Percentiles rank a stretch among this genome's conserved stretches.
These are phyloP conservation scores for Apostichopus leukothele DNA, from an alignment of 53 echinoderm and acorn worm genomes.

Conservation along the genomic window DNA sequence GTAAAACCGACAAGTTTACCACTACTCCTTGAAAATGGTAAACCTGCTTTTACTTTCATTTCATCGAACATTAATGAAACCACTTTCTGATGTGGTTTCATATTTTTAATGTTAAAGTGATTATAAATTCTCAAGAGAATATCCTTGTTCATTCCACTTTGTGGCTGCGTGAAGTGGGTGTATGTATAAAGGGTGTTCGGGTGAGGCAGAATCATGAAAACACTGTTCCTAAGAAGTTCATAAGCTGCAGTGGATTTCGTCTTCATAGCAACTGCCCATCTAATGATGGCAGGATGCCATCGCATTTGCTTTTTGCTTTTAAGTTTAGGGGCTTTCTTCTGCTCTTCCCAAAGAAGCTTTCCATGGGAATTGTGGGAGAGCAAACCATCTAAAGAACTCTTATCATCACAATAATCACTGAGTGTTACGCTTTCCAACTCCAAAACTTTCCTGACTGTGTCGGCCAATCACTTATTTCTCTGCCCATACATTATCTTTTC, in stretches of 20 bases:
- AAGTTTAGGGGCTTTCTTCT: too few species aligned
- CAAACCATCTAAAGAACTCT: too few species aligned
- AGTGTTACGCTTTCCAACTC: too few species aligned
- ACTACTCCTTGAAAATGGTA: slow-evolving; percentile 6
- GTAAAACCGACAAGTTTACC: slow-evolving; percentile 16
- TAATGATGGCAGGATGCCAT: slow-evolving; percentile 6
- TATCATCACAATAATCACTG: too few species aligned
- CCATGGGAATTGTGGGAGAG: too few species aligned
- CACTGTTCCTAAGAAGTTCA: not conserved
- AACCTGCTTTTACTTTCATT: slow-evolving; percentile 25
- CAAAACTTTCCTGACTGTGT: too few species aligned
- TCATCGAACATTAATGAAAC: slow-evolving; percentile 17
- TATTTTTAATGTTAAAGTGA: not conserved
- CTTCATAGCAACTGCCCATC: slow-evolving; percentile 9
- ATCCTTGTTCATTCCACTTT: not conserved
- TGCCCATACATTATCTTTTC: too few species aligned
- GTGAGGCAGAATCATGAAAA: too few species aligned
- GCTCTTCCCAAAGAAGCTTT: too few species aligned
- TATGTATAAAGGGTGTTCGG: too few species aligned
- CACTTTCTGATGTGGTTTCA: not conserved
- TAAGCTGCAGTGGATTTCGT: slow-evolving; percentile 11
- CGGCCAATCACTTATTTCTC: too few species aligned
- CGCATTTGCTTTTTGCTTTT: not conserved
- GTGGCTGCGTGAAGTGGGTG: too few species aligned
- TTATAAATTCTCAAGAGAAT: not conserved